Evolutionary conservation across 1,140 invertebrate species (phyloP), one percentile per base, ranked within the genome.

Genomic region (Pygmarrhopalites habei): DNA sequence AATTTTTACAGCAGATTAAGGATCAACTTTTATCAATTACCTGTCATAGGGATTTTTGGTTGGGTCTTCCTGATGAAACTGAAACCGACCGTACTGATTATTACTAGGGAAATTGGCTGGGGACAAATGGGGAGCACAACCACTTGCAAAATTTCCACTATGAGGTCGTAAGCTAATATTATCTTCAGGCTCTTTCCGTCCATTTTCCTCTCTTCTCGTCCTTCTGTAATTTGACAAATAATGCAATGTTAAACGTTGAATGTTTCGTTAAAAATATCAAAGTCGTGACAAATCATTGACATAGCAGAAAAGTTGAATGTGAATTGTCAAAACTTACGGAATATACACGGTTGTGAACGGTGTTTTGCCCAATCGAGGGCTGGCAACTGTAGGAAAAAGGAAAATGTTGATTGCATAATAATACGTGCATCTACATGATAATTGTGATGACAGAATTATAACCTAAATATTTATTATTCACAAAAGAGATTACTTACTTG

Each of bases 81-180:
- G 46, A 39, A 51, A 51, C 39, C 62, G 25, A 23, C 39, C 39
- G 26, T 19, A 56, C 29, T 30, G 30, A 23, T 41, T 26, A n/a
- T 46, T 30, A 52, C 12, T 29, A 43, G 25, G 32, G 23, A 23
- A 14, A 19, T 62, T 59, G 41, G 62, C 49, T 3, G 63, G 67
- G 1, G 68, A 66, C 19, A 64, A 28, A 35, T 62, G 64, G 5
- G 64, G 61, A 35, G 61, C 64, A 56, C 68, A 69, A 26, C 68
- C 68, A 56, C 61, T 65, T 14, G 65, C 60, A 59, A 69, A 69
- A 47, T 64, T 66, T 10, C 68, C 68, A 56, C 68, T 69, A 28
- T 69, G 68, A 23, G 68, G 68, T 19, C 68, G 23, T 47, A 69
- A 46, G 41, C 68, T 69, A 21, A 69, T 69, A 32, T 56, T 69